Conservation (phyloP, 2,113 vertebrate genomes). For the Hiodon tergisus region DNA sequence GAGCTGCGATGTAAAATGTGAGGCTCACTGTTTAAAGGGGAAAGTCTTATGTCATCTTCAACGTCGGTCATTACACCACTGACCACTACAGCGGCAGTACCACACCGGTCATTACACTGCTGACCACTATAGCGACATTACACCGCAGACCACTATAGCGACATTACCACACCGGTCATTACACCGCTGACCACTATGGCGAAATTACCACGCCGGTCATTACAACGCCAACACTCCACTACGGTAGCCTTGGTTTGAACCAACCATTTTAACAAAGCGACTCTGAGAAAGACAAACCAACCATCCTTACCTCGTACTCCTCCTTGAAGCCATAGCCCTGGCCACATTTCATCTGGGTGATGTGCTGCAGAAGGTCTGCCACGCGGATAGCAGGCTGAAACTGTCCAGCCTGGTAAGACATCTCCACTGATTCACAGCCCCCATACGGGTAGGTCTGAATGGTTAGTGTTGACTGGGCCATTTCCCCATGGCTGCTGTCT, state of each 20-base stretch:
- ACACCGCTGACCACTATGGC: no score
- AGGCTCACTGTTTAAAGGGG: no score
- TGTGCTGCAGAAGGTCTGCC: conserved; percentile 95
- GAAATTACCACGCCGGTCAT: no score
- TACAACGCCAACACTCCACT: neutral
- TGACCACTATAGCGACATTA: no score
- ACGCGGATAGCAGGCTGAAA: conserved; percentile 93
- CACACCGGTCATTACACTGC: no score
- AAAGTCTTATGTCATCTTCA: no score
- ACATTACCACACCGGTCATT: no score
- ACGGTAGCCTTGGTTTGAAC: neutral
- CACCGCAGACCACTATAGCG: no score
- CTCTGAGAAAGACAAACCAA: neutral
- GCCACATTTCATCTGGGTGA: conserved; percentile 98
- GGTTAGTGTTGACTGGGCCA: conserved; percentile 82
- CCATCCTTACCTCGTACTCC: conserved; percentile 84
- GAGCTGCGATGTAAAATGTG: no score
- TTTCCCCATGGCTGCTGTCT: conserved; percentile 85
- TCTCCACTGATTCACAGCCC: conserved; percentile 88
- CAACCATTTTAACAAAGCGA: neutral
- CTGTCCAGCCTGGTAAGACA: conserved; percentile 90
- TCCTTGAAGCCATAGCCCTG: conserved; percentile 97
- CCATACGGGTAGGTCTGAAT: conserved; percentile 93
- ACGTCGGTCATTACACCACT: no score
- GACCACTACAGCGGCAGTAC: no score